A percentile compares a stretch with the other conserved stretches of the same genome.
Evolutionary conservation across 2,113 vertebrate species (phyloP).

Genomic region (Sylvietta virens): DNA sequence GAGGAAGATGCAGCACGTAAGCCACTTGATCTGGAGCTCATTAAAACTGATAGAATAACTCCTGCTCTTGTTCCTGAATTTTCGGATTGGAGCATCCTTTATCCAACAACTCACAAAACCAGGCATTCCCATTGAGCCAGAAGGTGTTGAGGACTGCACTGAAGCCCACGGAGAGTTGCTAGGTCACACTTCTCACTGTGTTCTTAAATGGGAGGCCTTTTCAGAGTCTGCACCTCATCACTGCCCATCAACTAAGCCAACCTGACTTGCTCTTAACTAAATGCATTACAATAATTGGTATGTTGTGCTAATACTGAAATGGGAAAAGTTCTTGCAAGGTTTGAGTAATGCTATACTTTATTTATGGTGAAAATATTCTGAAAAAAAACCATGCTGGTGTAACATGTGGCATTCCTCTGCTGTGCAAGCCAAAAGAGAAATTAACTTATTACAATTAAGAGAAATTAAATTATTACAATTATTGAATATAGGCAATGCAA

Average conservation of each 20-base stretch:
- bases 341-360: neutral
- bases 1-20: neutral
- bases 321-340: neutral
- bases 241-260: neutral
- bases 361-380: neutral
- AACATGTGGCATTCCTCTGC: neutral
- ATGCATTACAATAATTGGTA: neutral
- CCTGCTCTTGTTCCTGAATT: neutral
- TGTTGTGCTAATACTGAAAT: neutral
- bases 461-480: neutral
- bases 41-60: neutral
- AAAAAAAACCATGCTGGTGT: neutral
- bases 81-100: neutral
- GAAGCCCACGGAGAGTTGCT: neutral
- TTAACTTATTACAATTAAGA: neutral
- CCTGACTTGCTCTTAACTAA: neutral
- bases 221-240: neutral
- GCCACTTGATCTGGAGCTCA: neutral
- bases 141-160: neutral
- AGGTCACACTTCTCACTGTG: neutral
- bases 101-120: neutral
- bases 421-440: neutral
- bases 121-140: neutral
- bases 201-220: neutral
- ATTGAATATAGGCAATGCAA: neutral